A percentile compares a stretch with the other conserved stretches of the same genome.
Conservation (phyloP, 1,140 invertebrate genomes). For the Rhyzopertha dominica region DNA sequence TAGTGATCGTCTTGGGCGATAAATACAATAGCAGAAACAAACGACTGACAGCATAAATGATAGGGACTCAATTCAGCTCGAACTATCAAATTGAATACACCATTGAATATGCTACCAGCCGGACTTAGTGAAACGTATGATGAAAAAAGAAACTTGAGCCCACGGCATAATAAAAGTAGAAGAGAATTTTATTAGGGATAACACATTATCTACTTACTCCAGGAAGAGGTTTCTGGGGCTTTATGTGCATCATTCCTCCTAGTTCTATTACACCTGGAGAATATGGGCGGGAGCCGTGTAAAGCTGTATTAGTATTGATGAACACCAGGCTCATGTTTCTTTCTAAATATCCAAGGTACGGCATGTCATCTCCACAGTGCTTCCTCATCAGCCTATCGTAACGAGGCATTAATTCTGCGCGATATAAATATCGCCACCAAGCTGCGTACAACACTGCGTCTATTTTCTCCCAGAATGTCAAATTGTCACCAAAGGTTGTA, state of each 20-base stretch:
- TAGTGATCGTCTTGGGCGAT: no score
- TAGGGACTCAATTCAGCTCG: no score
- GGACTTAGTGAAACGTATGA: no score
- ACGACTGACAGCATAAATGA: no score
- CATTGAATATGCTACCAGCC: no score
- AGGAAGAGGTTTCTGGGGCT: conserved; percentile 8
- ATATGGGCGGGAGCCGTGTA: conserved; percentile 6
- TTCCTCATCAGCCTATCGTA: conserved; percentile 1
- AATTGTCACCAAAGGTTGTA: not conserved
- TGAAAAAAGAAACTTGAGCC: no score
- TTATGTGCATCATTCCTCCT: conserved; percentile 3
- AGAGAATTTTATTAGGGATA: no score
- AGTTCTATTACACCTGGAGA: conserved; percentile 11
- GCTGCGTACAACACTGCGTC: not conserved
- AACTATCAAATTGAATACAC: no score
- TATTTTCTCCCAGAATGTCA: conserved; percentile 10
- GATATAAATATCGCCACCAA: not conserved
- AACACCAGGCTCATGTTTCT: conserved; percentile 12
- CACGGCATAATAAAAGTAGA: no score
- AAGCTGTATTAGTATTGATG: conserved; percentile 16
- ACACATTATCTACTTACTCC: conserved; percentile 11
- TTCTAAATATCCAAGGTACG: not conserved
- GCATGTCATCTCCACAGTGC: conserved; percentile 13
- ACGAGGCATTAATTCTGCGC: not conserved
- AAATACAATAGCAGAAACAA: no score